Evolutionary conservation across 1,140 invertebrate species (phyloP), one percentile per base, ranked within the genome.

Genomic region (Solenopsis fugax): DNA sequence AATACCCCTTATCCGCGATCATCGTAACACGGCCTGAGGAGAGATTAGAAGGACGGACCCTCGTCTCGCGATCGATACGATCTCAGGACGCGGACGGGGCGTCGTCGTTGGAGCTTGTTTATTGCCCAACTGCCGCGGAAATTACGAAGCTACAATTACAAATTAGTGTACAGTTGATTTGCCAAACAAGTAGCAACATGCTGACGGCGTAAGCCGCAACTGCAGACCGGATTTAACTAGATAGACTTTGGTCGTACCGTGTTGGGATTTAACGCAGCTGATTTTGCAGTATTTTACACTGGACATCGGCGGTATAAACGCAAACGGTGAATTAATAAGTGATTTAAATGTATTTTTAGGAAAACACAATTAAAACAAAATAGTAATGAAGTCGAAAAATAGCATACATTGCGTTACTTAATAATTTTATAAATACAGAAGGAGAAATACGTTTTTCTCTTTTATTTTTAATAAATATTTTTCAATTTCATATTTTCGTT

Each of bases 121-220:
- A 82, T 82, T 58, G 80, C 50, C 52, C 65, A 21, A 82, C 78
- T 72, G 67, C 37, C 24, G 37, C 80, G 80, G 80, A 82, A 82
- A 82, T 82, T 82, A 73, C 80, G 80, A 73, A 82, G 80, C 67
- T 82, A 82, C 80, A 73, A 82, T 82, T 82, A 82, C 80, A 82
- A 82, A 82, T 82, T 82, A 73, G 80, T 82, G 80, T 73, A 48
- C 80, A 73, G 67, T 82, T 82, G 80, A 82, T 82, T 82, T 82
- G 67, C 67, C 80, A 48, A 82, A 82, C 80, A 82, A 82, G 67
- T 82, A 73, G 54, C 21, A 82, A 82, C 80, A 60, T 48, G 80
- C 80, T 82, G 80, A 82, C 80, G 67, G 67, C 80, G 67, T 82
- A 82, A 72, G 52, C 67, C 67, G 80, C 80, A 82, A 73, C 41